phyloP scores from a whole-genome alignment of 2,888 invertebrate genomes.

The Caenorhabditis uteleia region DNA sequence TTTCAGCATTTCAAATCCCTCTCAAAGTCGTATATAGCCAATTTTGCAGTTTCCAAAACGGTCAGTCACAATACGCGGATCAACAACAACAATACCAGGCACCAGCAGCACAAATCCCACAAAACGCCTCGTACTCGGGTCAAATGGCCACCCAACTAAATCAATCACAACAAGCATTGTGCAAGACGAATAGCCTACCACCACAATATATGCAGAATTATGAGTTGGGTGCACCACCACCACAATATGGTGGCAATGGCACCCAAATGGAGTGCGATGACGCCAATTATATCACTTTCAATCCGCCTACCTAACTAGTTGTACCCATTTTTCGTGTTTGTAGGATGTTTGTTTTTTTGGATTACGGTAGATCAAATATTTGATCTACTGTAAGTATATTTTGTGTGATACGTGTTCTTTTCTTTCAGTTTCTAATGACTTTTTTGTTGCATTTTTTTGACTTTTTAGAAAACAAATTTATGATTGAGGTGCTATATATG shows the following conservation, averaged over 20 bases:
- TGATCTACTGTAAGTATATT: no score
- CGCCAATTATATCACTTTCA: constrained; percentile 30
- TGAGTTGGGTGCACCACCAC: constrained; percentile 10
- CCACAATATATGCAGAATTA: constrained; percentile 41
- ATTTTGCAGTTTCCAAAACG: no score
- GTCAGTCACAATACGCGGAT: no score
- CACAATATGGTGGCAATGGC: constrained; percentile 12
- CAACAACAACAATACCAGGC: not conserved
- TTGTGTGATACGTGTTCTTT: not conserved
- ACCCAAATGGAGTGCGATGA: constrained; percentile 41
- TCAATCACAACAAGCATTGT: constrained; percentile 35
- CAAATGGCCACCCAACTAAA: constrained; percentile 24
- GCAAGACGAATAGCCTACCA: constrained; percentile 48
- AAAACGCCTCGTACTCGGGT: constrained; percentile 7
- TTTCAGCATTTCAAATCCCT: no score
- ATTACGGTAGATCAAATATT: not conserved
- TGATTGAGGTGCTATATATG: no score
- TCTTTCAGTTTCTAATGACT: not conserved
- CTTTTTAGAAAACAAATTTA: no score
- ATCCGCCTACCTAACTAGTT: constrained; percentile 26
- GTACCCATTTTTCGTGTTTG: no score
- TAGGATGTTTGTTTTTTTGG: not conserved
- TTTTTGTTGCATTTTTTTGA: no score
- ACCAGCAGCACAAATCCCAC: constrained; percentile 7
- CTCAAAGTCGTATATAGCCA: no score